A percentile compares a stretch with the other conserved stretches of the same genome.
These are phyloP conservation scores for Anabacerthia variegaticeps DNA, from an alignment of 2,797 vertebrate genomes.

Conservation along the genomic window DNA sequence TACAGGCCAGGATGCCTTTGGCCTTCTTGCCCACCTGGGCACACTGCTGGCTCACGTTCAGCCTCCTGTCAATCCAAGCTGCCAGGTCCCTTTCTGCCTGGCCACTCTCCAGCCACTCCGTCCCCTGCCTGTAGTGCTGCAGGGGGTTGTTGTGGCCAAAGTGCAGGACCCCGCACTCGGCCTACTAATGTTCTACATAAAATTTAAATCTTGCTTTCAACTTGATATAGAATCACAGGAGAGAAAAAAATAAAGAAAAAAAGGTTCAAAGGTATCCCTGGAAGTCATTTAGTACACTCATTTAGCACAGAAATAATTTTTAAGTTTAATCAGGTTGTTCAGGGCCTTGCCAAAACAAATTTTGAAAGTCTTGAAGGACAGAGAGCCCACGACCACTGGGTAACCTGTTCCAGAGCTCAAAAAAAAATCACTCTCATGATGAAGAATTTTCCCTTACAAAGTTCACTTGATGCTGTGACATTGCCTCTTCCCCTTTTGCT, in stretches of 20 bases:
- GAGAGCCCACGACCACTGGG: neutral
- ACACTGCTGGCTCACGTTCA: too few species aligned
- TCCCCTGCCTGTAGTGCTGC: too few species aligned
- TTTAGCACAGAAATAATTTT: neutral
- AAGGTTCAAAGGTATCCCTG: neutral
- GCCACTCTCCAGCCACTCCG: too few species aligned
- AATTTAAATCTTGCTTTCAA: neutral
- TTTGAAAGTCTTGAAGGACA: neutral
- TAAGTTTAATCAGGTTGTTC: neutral
- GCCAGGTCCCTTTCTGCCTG: too few species aligned
- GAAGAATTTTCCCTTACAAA: neutral
- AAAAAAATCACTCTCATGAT: rapidly evolving
- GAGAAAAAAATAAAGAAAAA: neutral
- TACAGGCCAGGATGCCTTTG: too few species aligned
- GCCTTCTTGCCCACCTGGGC: too few species aligned
- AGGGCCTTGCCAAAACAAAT: neutral
- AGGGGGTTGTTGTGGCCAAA: too few species aligned
- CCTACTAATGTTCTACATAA: neutral
- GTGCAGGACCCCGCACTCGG: too few species aligned
- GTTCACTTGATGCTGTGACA: neutral
- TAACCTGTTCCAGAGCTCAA: neutral
- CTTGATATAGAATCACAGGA: neutral
- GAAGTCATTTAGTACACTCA: neutral
- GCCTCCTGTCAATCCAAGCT: too few species aligned
- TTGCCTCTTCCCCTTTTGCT: neutral